Evolutionary conservation across 2,888 invertebrate genomes (phyloP).

Genomic region (Achlya flavicornis): DNA sequence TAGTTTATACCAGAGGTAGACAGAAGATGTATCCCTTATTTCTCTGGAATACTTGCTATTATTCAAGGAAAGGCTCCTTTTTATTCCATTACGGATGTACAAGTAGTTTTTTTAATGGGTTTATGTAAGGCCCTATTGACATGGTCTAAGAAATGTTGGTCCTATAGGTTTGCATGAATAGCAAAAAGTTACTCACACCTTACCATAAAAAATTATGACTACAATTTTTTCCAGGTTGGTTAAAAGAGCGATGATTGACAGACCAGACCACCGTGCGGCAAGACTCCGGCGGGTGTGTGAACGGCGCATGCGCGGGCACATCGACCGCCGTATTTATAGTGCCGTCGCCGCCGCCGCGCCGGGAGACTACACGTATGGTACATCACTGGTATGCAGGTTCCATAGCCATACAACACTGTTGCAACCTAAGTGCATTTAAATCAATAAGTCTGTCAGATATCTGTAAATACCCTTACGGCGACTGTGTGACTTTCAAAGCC

Average conservation of each 20-base stretch:
- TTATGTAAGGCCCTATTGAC: no score
- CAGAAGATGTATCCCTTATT: neutral
- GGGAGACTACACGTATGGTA: slow-evolving; percentile 20
- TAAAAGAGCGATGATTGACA: neutral
- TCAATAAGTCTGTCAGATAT: no score
- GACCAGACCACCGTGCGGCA: neutral
- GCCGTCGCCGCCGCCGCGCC: slow-evolving; percentile 23
- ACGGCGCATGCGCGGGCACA: slow-evolving; percentile 9
- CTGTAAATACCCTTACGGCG: no score
- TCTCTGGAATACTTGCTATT: no score
- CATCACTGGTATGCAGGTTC: neutral
- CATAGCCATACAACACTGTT: neutral
- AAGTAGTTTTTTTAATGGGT: no score
- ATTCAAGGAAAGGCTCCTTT: no score
- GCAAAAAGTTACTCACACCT: neutral
- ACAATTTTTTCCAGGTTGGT: neutral
- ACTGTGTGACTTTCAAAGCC: no score
- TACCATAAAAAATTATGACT: neutral
- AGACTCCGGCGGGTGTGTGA: neutral
- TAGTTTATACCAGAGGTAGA: neutral
- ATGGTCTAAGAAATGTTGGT: no score
- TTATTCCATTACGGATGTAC: no score
- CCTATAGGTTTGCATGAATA: no score
- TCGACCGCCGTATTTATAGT: slow-evolving; percentile 17
- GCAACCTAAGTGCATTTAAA: no score